phyloP scores from a whole-genome alignment of 2,113 vertebrate species.

The Tamias sibiricus region DNA sequence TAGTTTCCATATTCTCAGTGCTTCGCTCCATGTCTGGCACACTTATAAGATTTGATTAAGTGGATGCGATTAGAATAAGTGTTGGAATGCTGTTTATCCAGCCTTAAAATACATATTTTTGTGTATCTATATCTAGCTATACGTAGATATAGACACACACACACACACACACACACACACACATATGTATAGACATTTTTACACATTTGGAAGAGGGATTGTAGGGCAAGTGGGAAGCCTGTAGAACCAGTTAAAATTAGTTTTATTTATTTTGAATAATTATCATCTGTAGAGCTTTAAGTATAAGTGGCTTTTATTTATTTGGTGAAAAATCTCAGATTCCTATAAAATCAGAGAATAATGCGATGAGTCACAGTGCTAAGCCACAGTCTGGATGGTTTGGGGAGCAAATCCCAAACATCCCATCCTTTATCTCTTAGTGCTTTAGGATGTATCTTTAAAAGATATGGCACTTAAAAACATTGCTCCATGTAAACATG shows the following conservation, averaged over 20 bases:
- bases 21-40: fast-evolving
- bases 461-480: background rate
- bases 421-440: background rate
- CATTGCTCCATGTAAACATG: background rate
- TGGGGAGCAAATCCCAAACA: background rate
- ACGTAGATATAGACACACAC: background rate
- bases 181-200: too few relatives aligned
- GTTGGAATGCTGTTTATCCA: background rate
- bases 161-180: background rate
- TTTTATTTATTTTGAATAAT: background rate
- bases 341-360: background rate
- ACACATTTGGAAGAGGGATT: background rate
- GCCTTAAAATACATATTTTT: background rate
- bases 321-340: background rate
- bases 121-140: background rate
- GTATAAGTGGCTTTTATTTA: background rate
- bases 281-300: background rate
- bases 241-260: background rate
- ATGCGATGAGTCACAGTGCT: background rate
- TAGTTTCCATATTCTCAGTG: background rate
- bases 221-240: background rate
- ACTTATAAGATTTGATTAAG: background rate
- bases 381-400: background rate
- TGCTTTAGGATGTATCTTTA: background rate
- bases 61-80: background rate